Conservation (phyloP, 2,888 invertebrate species). For the Ashinkailepas kermadecensis region DNA sequence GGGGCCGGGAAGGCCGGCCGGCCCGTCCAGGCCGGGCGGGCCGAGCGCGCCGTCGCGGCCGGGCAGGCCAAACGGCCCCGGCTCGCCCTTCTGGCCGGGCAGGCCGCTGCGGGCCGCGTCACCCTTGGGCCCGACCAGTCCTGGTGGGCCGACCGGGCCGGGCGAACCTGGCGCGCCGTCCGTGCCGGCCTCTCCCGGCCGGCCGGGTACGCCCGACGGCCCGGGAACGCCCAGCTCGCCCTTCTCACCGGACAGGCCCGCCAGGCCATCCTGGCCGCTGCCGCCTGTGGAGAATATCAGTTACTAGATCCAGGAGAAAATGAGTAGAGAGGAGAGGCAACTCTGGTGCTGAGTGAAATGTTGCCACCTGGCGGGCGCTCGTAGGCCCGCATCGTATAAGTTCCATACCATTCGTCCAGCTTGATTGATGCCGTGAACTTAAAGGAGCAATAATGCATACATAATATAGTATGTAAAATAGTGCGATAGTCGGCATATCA, state of each 20-base stretch:
- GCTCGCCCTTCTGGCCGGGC: slow-evolving; percentile 46
- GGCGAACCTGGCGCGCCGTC: slow-evolving; percentile 32
- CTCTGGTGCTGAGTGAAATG: slow-evolving; percentile 15
- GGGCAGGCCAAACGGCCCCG: slow-evolving; percentile 53
- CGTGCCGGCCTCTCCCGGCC: slow-evolving; percentile 35
- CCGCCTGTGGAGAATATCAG: slow-evolving; percentile 32
- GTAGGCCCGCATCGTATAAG: too few species aligned
- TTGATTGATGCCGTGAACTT: too few species aligned
- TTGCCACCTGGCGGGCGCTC: too few species aligned
- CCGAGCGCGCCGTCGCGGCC: slow-evolving; percentile 48
- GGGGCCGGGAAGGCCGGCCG: not conserved
- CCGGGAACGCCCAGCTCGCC: slow-evolving; percentile 49
- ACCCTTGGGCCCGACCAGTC: slow-evolving; percentile 32
- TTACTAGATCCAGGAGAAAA: too few species aligned
- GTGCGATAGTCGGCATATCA: too few species aligned
- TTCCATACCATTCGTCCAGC: too few species aligned
- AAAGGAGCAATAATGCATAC: too few species aligned
- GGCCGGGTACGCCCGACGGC: slow-evolving; percentile 37
- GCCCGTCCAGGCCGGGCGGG: slow-evolving; percentile 35
- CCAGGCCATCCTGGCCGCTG: slow-evolving; percentile 35
- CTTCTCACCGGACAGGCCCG: slow-evolving; percentile 50
- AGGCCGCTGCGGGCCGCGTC: slow-evolving; percentile 20
- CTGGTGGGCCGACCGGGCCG: slow-evolving; percentile 25
- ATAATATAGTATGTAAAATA: too few species aligned
- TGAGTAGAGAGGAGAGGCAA: too few species aligned